A percentile compares a stretch with the other conserved stretches of the same genome.
Conservation (phyloP, 2,888 invertebrate genomes). For the Neuroscelio doddi region DNA sequence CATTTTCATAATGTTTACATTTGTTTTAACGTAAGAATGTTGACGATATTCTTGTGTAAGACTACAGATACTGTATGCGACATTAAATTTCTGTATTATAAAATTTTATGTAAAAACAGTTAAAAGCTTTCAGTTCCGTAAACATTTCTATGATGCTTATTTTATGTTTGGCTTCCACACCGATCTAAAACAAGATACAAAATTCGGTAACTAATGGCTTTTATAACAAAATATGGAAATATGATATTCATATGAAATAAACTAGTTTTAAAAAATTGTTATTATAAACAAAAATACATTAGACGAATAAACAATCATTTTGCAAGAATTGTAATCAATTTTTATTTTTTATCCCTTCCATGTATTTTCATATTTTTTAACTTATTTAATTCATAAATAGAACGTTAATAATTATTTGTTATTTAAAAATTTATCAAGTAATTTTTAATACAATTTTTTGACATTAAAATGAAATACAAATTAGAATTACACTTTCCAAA, state of each 20-base stretch:
- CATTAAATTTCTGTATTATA: constrained; percentile 23
- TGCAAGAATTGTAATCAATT: constrained; percentile 1
- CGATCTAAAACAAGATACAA: constrained; percentile 17
- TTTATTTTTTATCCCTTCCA: constrained; percentile 2
- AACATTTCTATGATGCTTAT: constrained; percentile 19
- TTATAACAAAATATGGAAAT: constrained; percentile 38
- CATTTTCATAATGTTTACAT: too few species aligned
- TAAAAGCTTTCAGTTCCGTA: constrained; percentile 23
- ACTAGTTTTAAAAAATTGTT: constrained; percentile 25
- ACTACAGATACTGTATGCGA: too few species aligned
- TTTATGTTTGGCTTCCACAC: constrained; percentile 24
- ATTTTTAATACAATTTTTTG: too few species aligned
- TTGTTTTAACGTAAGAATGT: too few species aligned
- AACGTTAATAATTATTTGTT: too few species aligned
- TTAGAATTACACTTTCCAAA: too few species aligned
- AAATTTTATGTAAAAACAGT: constrained; percentile 32
- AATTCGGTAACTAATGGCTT: constrained; percentile 35
- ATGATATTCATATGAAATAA: constrained; percentile 14
- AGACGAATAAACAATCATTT: constrained; percentile 1
- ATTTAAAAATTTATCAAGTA: too few species aligned
- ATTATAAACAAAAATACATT: constrained; percentile 13
- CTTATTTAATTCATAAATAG: too few species aligned
- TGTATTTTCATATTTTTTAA: too few species aligned
- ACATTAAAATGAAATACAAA: too few species aligned
- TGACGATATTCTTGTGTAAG: too few species aligned